Base-by-base conservation (phyloP, 2,113 vertebrate genomes). In the Chlorocebus sabaeus region DNA sequence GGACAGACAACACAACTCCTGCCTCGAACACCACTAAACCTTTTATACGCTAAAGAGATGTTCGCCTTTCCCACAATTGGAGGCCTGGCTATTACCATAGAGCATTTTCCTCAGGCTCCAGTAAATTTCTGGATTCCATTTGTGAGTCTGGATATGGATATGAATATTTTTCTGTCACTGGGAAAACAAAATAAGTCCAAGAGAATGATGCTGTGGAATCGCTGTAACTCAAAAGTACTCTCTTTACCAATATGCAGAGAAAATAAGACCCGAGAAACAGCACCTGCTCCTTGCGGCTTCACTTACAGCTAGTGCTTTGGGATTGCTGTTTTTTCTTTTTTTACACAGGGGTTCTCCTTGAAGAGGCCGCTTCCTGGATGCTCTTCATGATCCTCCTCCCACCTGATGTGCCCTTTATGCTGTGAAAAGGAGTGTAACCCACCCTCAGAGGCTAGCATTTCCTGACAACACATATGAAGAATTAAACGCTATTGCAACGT, bases 101-200 rank as follows among this genome's bases (percentile, higher is more conserved):
- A 50, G 27, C 25, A 2, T 52, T 83, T 84, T 68, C 83, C 73
- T 52, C 52, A 32, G 55, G 73, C n/a, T 35, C 75, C 48, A 32
- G 59, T n/a, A 75, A 87, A 43, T 8, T 96, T 68, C 50, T 96
- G 22, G 45, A 95, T 98, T 97, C 13, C 1, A 9, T 95, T 17
- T 96, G 12, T 81, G 64, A 94, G 87, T 96, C 79, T 88, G 95
- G 84, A 73, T 30, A 93, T 92, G 32, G 55, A 98, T 91, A 10
- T 73, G 81, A 96, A 91, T 88, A 86, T 90, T 96, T 96, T 97
- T 83, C 35, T 76, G 90, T 88, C 91, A 52, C 89, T 93, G 78
- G 84, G 95, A 93, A 98, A 97, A 92, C 48, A 94, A 94, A 97
- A 89, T 50, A 93, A 96, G 68, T 82, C 68, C 85, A 40, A 85